Percentiles rank a stretch among this genome's conserved stretches.
Conservation (phyloP, 2,113 vertebrate species). For the Hippopotamus amphibius region DNA sequence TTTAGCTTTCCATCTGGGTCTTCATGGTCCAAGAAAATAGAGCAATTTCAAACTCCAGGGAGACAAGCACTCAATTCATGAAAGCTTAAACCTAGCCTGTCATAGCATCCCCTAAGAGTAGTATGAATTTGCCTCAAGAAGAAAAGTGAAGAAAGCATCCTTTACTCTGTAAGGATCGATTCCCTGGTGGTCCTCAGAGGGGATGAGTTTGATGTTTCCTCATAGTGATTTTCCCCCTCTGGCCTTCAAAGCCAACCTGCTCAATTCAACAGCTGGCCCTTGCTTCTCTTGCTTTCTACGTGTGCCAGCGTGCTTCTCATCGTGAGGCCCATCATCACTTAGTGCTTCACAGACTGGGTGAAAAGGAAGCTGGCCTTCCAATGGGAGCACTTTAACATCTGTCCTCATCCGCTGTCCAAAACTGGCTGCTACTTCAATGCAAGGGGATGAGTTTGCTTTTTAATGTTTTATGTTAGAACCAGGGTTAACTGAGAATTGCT, state of each 20-base stretch:
- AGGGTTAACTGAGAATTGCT: constrained; percentile 50
- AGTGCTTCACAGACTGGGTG: background rate
- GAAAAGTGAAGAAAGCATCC: constrained; percentile 21
- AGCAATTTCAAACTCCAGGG: constrained; percentile 69
- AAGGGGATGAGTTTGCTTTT: constrained; percentile 56
- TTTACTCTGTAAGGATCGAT: background rate
- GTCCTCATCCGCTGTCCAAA: constrained; percentile 53
- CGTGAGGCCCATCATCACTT: background rate
- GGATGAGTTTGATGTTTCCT: background rate
- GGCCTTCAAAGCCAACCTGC: constrained; percentile 60
- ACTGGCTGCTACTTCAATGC: constrained; percentile 42
- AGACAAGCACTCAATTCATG: constrained; percentile 58
- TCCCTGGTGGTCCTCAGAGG: background rate
- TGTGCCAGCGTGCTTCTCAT: background rate
- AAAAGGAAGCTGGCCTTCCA: constrained; percentile 34
- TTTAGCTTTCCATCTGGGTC: constrained; percentile 74
- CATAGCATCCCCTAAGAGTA: background rate
- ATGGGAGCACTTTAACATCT: constrained; percentile 72
- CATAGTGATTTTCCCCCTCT: background rate
- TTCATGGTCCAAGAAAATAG: constrained; percentile 77
- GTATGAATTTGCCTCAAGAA: constrained; percentile 40
- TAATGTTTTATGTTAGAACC: constrained; percentile 53
- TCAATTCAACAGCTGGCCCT: constrained; percentile 56
- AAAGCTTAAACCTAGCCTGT: constrained; percentile 63
- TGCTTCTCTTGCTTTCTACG: constrained; percentile 52